Evolutionary conservation across 2,113 vertebrate genomes (phyloP).

Genomic region (Myotis brandtii): DNA sequence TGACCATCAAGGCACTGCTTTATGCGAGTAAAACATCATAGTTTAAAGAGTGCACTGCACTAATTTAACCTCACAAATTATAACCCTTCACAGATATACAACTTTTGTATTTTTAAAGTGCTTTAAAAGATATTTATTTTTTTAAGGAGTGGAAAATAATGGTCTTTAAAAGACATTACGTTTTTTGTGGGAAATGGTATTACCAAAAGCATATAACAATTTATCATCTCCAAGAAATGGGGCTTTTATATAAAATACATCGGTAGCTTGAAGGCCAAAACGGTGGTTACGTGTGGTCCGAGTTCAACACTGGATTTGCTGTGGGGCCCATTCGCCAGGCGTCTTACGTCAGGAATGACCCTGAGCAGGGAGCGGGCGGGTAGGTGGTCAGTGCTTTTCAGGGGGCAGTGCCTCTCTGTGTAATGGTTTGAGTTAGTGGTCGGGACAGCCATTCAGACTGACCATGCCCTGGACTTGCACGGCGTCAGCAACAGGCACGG

Average conservation of each 20-base stretch:
- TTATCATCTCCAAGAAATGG: constrained; percentile 70
- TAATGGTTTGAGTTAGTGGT: constrained; percentile 76
- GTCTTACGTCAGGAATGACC: not conserved
- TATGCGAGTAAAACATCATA: constrained; percentile 4
- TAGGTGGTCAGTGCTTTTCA: not conserved
- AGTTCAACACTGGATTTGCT: not conserved
- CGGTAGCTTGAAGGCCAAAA: not conserved
- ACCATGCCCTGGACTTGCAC: constrained; percentile 88
- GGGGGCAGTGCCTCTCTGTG: not conserved
- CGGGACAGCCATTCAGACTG: constrained; percentile 92
- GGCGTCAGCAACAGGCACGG: constrained; percentile 85
- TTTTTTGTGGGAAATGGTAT: constrained; percentile 76
- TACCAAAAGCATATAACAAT: constrained; percentile 72
- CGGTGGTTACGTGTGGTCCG: not conserved
- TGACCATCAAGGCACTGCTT: not conserved
- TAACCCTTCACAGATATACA: constrained; percentile 70
- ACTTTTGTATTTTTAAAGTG: constrained; percentile 83
- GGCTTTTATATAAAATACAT: constrained; percentile 73
- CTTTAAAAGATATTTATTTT: constrained; percentile 84
- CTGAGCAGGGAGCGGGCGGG: not conserved
- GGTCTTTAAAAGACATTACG: constrained; percentile 79
- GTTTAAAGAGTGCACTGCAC: constrained; percentile 70
- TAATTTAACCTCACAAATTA: constrained; percentile 83
- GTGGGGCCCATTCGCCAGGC: not conserved
- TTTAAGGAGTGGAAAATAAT: constrained; percentile 74